Percentiles rank a stretch among this genome's conserved stretches.
Conservation (phyloP, 2,797 vertebrate genomes). For the Ctenopoma multispine region DNA sequence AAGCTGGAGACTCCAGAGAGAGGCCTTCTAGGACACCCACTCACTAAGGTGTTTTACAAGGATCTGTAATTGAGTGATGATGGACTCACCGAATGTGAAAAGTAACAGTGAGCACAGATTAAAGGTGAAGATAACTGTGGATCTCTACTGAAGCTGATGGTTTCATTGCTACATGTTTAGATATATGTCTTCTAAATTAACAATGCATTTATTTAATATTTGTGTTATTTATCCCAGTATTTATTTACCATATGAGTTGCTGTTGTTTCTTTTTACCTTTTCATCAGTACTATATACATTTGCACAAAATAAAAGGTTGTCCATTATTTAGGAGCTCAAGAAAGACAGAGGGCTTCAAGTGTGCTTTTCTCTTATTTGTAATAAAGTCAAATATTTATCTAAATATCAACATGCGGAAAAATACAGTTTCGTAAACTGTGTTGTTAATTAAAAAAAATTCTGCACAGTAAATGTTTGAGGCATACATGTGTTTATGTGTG, state of each 20-base stretch:
- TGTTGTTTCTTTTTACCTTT: conserved; percentile 21
- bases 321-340: conserved; percentile 20
- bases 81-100: conserved; percentile 12
- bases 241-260: conserved; percentile 55
- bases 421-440: not conserved
- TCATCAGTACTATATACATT: not conserved
- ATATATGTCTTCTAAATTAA: conserved; percentile 25
- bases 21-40: conserved; percentile 86
- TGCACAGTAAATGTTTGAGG: conserved; percentile 3
- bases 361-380: conserved; percentile 26
- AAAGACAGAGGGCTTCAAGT: not conserved
- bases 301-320: not conserved
- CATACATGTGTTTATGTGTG: conserved; percentile 19
- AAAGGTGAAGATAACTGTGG: conserved; percentile 7
- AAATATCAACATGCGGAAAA: not conserved
- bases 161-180: conserved; percentile 6
- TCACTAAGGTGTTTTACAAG: conserved; percentile 90
- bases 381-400: conserved; percentile 46
- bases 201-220: conserved; percentile 38
- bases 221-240: conserved; percentile 66
- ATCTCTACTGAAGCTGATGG: conserved; percentile 13
- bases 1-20: conserved; percentile 78
- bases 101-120: not conserved
- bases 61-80: conserved; percentile 78
- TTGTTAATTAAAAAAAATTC: conserved; percentile 10